Evolutionary conservation across 2,113 vertebrate genomes (phyloP), one percentile per base, ranked within the genome.

Genomic region (Hemiscyllium ocellatum): DNA sequence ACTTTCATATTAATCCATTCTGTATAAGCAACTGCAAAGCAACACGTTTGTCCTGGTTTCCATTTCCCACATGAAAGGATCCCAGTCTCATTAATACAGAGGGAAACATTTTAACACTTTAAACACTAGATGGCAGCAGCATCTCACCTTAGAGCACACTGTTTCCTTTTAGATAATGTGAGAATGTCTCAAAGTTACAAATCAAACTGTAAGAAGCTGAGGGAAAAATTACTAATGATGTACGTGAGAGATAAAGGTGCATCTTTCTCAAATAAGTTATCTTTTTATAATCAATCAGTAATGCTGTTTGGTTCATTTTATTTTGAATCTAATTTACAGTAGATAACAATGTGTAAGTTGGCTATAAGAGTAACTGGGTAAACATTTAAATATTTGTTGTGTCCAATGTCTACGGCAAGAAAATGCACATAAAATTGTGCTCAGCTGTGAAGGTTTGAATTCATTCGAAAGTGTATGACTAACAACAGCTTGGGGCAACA

Each of bases 121-220:
- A 93, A 0, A 37, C 89, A 19, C 89, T 93, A 93, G 89, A 93
- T 93, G 89, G 89, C 89, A 93, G 61, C 89, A 93, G 33, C n/a
- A 22, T 22, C n/a, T 65, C 61, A 93, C 17, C n/a, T 2, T 22
- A 61, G 37, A 37, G 42, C 80, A 1, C n/a, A n/a, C 37, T 29
- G 24, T 24, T 29, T 24, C 85, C 85, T 52, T 19, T 52, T 22
- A 10, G 13, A 1, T 19, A 20, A 17, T 83, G 80, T 42, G 80
- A 26, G 22, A 87, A 24, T 8, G 24, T 52, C 22, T 29, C 22
- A 26, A 87, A 87, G 42, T 86, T 26, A 87, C 2, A 52, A 24
- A 87, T 24, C 42, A 87, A 29, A 52, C 24, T 52, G 26, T 2
- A 24, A 83, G 42, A 87, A 87, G 47, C 24, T 2, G 2, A 52